Conservation (phyloP, 2,113 vertebrate genomes). For the Campylorhamphus procurvoides region DNA sequence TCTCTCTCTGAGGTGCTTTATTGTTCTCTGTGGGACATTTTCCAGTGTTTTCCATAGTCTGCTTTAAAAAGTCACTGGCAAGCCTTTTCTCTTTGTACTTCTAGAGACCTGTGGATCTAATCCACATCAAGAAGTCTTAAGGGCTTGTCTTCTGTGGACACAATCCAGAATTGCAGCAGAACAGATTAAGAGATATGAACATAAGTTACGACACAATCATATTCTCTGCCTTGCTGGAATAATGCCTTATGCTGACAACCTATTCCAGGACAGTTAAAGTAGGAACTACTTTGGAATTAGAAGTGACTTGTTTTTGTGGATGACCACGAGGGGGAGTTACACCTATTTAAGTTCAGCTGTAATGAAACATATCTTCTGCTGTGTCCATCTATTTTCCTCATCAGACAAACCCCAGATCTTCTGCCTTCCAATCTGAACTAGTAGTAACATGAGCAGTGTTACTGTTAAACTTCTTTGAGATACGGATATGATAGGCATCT, state of each 20-base stretch:
- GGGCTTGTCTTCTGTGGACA: not conserved
- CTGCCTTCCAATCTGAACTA: not conserved
- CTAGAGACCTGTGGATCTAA: not conserved
- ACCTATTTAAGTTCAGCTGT: not conserved
- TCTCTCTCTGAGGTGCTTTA: not conserved
- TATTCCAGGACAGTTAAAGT: not conserved
- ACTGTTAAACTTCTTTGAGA: not conserved
- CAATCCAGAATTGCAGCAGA: not conserved
- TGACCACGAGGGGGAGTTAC: not conserved
- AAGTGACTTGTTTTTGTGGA: not conserved
- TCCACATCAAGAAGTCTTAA: not conserved
- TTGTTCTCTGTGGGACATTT: slow-evolving; percentile 15
- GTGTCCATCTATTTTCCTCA: not conserved
- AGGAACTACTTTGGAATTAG: not conserved
- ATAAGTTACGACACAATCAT: not conserved
- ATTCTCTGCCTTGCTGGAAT: not conserved
- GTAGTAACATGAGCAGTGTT: not conserved
- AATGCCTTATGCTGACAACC: not conserved
- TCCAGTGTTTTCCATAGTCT: not conserved
- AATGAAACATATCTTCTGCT: not conserved
- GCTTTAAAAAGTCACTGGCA: not conserved
- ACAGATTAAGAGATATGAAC: not conserved
- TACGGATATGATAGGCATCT: not conserved
- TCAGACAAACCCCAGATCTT: not conserved
- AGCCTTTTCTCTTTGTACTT: slow-evolving; percentile 3